A percentile compares a stretch with the other conserved stretches of the same genome.
phyloP scores from a whole-genome alignment of 2,113 vertebrate species.

The Grallaria varia region DNA sequence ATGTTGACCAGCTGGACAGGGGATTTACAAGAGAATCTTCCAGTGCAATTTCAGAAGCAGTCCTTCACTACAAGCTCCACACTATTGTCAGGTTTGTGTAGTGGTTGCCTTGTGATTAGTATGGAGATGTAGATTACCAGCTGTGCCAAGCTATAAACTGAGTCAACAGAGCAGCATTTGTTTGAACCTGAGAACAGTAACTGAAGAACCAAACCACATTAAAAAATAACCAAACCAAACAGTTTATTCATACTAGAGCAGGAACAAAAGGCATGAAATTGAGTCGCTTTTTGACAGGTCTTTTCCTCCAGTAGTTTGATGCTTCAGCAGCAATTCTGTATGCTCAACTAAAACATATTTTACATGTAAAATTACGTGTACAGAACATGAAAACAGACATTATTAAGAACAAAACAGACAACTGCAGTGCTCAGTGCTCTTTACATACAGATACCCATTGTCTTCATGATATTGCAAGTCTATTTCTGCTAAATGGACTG shows the following conservation, averaged over 20 bases:
- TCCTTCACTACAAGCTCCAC: background rate
- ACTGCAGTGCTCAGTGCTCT: background rate
- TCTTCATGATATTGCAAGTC: background rate
- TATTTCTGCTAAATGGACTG: constrained; percentile 46
- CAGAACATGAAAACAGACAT: background rate
- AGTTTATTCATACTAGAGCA: background rate
- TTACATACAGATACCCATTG: background rate
- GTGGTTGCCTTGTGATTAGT: background rate
- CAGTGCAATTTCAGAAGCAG: background rate
- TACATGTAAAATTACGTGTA: background rate
- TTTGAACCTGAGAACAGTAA: background rate
- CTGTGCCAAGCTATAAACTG: background rate
- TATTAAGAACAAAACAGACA: background rate
- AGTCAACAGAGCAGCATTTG: background rate
- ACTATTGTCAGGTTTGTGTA: background rate
- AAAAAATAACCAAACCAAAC: background rate
- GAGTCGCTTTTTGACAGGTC: background rate
- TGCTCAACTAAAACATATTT: background rate
- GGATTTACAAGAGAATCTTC: background rate
- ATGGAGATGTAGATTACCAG: background rate
- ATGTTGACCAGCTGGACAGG: background rate
- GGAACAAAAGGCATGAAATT: background rate
- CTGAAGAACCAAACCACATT: background rate
- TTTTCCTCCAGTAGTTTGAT: background rate
- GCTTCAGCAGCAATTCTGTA: background rate